Base-by-base conservation (phyloP, 2,888 invertebrate genomes). In the Andrena dorsata region DNA sequence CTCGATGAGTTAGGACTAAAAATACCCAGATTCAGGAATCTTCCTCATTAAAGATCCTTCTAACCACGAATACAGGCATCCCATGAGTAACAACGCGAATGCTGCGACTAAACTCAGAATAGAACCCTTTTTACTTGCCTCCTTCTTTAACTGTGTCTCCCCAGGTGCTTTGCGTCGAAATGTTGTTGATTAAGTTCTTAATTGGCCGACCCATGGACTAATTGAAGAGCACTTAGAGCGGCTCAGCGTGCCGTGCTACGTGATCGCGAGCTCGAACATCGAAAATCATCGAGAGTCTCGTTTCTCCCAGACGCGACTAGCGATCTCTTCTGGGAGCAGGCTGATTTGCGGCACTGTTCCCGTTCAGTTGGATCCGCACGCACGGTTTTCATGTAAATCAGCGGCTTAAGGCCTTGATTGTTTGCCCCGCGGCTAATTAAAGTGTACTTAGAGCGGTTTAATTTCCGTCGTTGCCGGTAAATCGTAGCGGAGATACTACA, bases 151-250 rank as follows among this genome's bases (percentile, higher is more conserved):
- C 7, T 8, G 7, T 7, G 35, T 5, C 35, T 35, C 35, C 10
- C 30, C 3, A 16, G 20, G 32, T n/a, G n/a, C 20, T 32, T 23
- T n/a, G 35, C 35, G 26, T 47, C 28, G 20, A 87, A 91, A 92
- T 91, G 90, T 90, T 90, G 90, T 89, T 90, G 92, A 92, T 92
- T 92, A 90, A 90, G 90, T 90, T 90, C 92, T 90, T 92, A 92
- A 92, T 92, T 92, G 91, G 88, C 86, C 90, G 68, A 47, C 65
- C 63, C 88, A 87, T 84, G 86, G 86, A 88, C 58, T 90, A 90
- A 90, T 92, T 88, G 88, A 86, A 85, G 86, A 85, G 82, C 75
- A 83, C 78, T 82, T 82, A 75, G 68, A 73, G 58, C 66, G 76
- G 81, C 81, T 79, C 81, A 79, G 58, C 64, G 41, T 58, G 13